A percentile compares a stretch with the other conserved stretches of the same genome.
These are phyloP conservation scores for Ochropacha duplaris DNA, from an alignment of 2,888 invertebrate species.

Conservation along the genomic window DNA sequence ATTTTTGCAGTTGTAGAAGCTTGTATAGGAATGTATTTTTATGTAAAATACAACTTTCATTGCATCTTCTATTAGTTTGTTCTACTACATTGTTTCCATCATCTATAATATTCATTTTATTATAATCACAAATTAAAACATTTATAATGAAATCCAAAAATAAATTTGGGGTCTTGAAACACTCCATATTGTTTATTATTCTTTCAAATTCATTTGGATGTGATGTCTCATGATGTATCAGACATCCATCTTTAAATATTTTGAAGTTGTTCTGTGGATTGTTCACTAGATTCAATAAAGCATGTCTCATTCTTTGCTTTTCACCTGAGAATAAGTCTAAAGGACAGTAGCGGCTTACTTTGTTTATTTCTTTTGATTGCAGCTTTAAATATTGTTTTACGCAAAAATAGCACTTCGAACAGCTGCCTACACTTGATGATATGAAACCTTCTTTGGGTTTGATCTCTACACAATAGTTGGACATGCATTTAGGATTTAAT, in stretches of 20 bases:
- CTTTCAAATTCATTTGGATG: slow-evolving; percentile 29
- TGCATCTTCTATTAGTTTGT: slow-evolving; percentile 29
- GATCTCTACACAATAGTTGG: slow-evolving; percentile 84
- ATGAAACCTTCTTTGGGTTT: slow-evolving; percentile 87
- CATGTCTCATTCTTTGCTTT: slow-evolving; percentile 77
- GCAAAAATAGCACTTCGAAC: slow-evolving; percentile 81
- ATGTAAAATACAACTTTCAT: slow-evolving; percentile 27
- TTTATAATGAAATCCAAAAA: slow-evolving; percentile 62
- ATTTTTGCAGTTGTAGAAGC: slow-evolving; percentile 56
- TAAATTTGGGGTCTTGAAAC: slow-evolving; percentile 40
- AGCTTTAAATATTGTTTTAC: slow-evolving; percentile 83
- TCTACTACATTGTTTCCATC: slow-evolving; percentile 15
- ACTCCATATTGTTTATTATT: slow-evolving; percentile 34
- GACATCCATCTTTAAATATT: slow-evolving; percentile 74
- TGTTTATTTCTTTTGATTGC: slow-evolving; percentile 73
- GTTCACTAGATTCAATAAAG: slow-evolving; percentile 73
- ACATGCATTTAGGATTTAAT: slow-evolving; percentile 36
- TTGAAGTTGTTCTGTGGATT: slow-evolving; percentile 86
- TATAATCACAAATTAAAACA: slow-evolving; percentile 43
- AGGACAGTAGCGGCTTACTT: slow-evolving; percentile 86
- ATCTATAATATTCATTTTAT: slow-evolving; percentile 14
- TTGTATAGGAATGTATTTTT: slow-evolving; percentile 45
- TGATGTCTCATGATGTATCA: slow-evolving; percentile 54
- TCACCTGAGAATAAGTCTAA: slow-evolving; percentile 87
- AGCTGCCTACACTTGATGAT: slow-evolving; percentile 49